Evolutionary conservation across 2,888 invertebrate species (phyloP), one percentile per base, ranked within the genome.

Genomic region (Eilema caniola): DNA sequence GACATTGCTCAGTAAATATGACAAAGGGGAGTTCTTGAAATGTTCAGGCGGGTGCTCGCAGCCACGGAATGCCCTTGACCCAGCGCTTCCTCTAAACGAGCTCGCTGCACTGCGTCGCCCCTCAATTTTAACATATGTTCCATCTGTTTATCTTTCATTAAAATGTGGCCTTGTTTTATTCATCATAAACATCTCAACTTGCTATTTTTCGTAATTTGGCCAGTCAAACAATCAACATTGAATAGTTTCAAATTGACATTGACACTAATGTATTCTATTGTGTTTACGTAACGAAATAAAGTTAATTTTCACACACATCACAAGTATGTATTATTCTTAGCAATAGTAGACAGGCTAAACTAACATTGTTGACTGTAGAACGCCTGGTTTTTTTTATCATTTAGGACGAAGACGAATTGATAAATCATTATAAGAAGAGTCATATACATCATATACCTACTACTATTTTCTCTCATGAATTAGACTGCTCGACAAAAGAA

Each of bases 1-100:
- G 53, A 53, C 53, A 53, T 53, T 53, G 20, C n/a, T 84, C 78
- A 67, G 83, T 79, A 84, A 86, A 87, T 86, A 84, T 81, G 84
- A 79, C 78, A 80, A 82, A 80, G 81, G 64, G 56, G 66, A 66
- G 28, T 75, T 77, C 72, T 83, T 80, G 79, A 78, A 84, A 85
- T 73, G 79, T 71, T 79, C 75, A 74, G 73, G 79, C 71, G 77
- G 77, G 82, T 73, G 76, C 81, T 82, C 82, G 83, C 84, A 86
- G 86, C 83, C 87, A 84, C 87, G 78, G 72, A 79, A 65, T 85
- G 92, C 87, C 93, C 93, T 93, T 93, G 92, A 93, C 92, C 91
- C 83, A 81, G 67, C 81, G 74, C 74, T 68, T 70, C 79, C 84
- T 80, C 84, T 86, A 85, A 87, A 88, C 79, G 83, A 84, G 71